phyloP scores from a whole-genome alignment of 1,140 invertebrate species.

The Arion vulgaris region DNA sequence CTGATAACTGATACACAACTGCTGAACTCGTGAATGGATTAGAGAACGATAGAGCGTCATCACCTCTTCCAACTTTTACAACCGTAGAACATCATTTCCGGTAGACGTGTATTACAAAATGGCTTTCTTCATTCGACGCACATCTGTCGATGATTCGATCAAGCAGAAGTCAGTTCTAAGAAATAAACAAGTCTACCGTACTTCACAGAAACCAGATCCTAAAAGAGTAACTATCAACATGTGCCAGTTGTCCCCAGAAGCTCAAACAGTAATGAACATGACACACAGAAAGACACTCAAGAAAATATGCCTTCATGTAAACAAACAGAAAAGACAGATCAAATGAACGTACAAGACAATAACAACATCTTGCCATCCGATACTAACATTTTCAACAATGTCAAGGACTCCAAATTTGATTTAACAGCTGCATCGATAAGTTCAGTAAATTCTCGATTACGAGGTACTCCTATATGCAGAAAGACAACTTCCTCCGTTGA shows the following conservation, averaged over 20 bases:
- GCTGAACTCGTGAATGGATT: too few species aligned
- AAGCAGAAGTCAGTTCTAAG: neutral
- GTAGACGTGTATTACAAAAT: neutral
- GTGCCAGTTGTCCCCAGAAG: constrained; percentile 22
- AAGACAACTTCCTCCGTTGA: neutral
- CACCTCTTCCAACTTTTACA: neutral
- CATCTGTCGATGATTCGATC: neutral
- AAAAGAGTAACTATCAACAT: neutral
- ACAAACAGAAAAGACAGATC: neutral
- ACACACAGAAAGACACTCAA: constrained; percentile 14
- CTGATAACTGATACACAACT: too few species aligned
- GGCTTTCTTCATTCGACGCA: neutral
- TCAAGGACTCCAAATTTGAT: neutral
- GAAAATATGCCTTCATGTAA: neutral
- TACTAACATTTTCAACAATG: neutral
- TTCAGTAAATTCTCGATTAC: neutral
- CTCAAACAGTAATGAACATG: constrained; percentile 18
- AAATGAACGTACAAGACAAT: neutral
- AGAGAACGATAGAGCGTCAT: too few species aligned
- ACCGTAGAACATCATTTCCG: neutral
- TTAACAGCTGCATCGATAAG: neutral
- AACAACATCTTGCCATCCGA: neutral
- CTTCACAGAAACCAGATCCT: neutral
- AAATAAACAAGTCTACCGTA: neutral
- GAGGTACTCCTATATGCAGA: neutral